Conservation (phyloP, 2,797 vertebrate species). For the Hoplostethus mediterraneus region DNA sequence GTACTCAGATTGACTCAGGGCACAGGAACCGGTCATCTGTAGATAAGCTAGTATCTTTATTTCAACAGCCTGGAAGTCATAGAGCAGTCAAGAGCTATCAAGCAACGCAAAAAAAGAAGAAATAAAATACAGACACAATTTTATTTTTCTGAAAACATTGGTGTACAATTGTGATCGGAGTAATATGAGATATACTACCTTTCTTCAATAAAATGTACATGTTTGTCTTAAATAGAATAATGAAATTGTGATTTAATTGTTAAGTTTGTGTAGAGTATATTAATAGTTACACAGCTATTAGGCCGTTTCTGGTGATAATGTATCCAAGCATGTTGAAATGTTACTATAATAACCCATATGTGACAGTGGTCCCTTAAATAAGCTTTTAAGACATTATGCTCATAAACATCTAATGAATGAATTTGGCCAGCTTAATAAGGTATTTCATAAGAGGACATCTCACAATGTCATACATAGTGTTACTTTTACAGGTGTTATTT, state of each 20-base stretch:
- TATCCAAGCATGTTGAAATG: conserved; percentile 5
- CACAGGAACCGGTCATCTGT: conserved; percentile 28
- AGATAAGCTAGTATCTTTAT: conserved; percentile 69
- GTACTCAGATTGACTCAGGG: conserved; percentile 25
- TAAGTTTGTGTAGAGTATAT: conserved; percentile 28
- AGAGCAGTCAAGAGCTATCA: conserved; percentile 49
- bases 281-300: conserved; percentile 1
- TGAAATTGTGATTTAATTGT: conserved; percentile 7
- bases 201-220: conserved; percentile 54
- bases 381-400: conserved; percentile 6
- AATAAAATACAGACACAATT: conserved; percentile 52
- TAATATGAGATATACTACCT: conserved; percentile 34
- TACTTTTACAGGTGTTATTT: background rate
- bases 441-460: background rate
- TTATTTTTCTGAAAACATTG: conserved; percentile 44
- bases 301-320: background rate
- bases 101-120: conserved; percentile 61
- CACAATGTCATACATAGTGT: background rate
- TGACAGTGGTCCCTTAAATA: conserved; percentile 32
- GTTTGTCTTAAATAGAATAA: conserved; percentile 48
- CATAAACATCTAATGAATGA: background rate
- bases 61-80: conserved; percentile 69
- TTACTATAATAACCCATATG: conserved; percentile 8
- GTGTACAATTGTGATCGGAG: conserved; percentile 28
- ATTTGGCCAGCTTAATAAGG: background rate